phyloP scores from a whole-genome alignment of 2,888 invertebrate genomes.

The Portevinia maculata region DNA sequence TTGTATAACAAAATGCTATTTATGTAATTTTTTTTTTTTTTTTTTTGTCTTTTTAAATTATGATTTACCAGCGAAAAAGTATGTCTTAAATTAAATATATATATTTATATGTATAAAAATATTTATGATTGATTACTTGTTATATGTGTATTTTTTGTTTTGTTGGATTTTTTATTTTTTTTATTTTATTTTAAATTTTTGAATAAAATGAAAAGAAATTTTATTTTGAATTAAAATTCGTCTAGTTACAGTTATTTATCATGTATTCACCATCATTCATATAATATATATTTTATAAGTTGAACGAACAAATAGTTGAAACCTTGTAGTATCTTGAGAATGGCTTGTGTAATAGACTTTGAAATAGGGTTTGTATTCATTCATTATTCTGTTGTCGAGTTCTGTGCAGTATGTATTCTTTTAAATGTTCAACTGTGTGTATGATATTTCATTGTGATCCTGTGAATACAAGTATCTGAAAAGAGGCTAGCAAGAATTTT shows the following conservation, averaged over 20 bases:
- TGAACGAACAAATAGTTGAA: background rate
- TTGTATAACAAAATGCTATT: conserved; percentile 37
- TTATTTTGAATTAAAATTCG: conserved; percentile 32
- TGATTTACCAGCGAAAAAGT: conserved; percentile 27
- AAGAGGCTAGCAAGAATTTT: too few relatives aligned
- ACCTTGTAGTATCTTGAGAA: conserved; percentile 31
- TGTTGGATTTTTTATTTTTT: conserved; percentile 38
- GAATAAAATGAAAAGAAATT: conserved; percentile 57
- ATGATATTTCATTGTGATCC: too few relatives aligned
- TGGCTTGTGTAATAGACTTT: too few relatives aligned
- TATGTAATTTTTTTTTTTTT: conserved; percentile 12
- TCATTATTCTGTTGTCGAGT: too few relatives aligned
- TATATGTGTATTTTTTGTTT: conserved; percentile 54
- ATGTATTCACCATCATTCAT: conserved; percentile 40
- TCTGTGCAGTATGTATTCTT: too few relatives aligned
- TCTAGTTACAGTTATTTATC: conserved; percentile 54
- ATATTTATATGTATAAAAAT: conserved; percentile 48
- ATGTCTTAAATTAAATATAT: conserved; percentile 46
- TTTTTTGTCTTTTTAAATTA: background rate
- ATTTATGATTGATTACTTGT: conserved; percentile 62
- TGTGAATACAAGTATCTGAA: too few relatives aligned
- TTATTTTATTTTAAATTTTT: conserved; percentile 35
- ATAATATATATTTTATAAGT: background rate
- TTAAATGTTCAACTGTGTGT: too few relatives aligned
- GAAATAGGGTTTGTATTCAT: too few relatives aligned